Evolutionary conservation across 2,113 vertebrate genomes (phyloP).

Genomic region (Carettochelys insculpta): DNA sequence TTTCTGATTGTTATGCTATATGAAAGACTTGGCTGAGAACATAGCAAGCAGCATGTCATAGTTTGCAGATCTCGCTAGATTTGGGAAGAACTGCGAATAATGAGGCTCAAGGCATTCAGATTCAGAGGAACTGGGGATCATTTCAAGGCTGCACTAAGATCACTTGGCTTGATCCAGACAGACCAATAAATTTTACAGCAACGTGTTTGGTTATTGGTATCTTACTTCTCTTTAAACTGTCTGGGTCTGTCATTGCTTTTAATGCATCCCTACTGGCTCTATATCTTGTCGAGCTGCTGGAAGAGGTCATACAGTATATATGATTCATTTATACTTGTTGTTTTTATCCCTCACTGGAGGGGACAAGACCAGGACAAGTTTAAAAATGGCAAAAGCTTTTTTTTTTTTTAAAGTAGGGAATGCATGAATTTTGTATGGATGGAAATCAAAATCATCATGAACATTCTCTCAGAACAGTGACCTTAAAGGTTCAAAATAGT

Average conservation of each 20-base stretch:
- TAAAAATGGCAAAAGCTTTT: not conserved
- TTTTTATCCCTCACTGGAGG: slow-evolving; percentile 27
- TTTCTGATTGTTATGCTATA: slow-evolving; percentile 69
- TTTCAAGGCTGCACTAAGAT: slow-evolving; percentile 29
- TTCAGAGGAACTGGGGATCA: slow-evolving; percentile 16
- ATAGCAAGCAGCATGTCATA: slow-evolving; percentile 62
- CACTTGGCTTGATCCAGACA: slow-evolving; percentile 18
- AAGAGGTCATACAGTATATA: slow-evolving; percentile 8
- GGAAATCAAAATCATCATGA: not conserved
- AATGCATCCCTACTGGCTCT: slow-evolving; percentile 34
- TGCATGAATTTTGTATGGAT: not conserved
- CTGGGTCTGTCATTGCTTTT: slow-evolving; percentile 53
- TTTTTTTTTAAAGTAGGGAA: not conserved
- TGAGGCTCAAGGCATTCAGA: slow-evolving; percentile 19
- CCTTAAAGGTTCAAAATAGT: not conserved
- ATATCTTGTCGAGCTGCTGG: slow-evolving; percentile 34
- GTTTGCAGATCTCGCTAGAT: slow-evolving; percentile 60
- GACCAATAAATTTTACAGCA: slow-evolving; percentile 19
- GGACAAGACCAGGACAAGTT: not conserved
- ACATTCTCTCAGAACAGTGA: not conserved
- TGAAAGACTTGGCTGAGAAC: slow-evolving; percentile 69
- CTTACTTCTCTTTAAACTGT: slow-evolving; percentile 22
- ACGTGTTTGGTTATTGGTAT: slow-evolving; percentile 26
- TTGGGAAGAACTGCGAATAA: slow-evolving; percentile 51
- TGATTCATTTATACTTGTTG: fast-evolving